A percentile compares a stretch with the other conserved stretches of the same genome.
These are phyloP conservation scores for Dione vanillae DNA, from an alignment of 2,888 invertebrate species.

Conservation along the genomic window DNA sequence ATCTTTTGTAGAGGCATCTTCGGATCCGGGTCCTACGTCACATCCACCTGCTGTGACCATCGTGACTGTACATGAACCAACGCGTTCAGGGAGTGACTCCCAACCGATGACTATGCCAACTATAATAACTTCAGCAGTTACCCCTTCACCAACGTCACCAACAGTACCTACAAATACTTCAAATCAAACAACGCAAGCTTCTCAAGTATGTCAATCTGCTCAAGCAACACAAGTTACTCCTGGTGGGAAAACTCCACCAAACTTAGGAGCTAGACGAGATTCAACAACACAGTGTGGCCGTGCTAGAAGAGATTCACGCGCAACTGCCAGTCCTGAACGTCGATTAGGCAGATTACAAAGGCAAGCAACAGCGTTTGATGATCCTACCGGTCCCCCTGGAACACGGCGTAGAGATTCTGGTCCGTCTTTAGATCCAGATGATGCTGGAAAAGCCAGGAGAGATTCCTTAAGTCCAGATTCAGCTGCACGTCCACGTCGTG, in stretches of 20 bases:
- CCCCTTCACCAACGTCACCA: conserved; percentile 92
- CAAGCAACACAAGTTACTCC: conserved; percentile 63
- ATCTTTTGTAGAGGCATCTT: conserved; percentile 84
- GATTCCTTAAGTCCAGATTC: conserved; percentile 96
- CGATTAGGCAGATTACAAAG: conserved; percentile 89
- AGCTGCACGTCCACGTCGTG: conserved; percentile 90
- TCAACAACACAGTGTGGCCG: conserved; percentile 93
- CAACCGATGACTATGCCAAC: conserved; percentile 88
- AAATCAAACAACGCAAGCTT: conserved; percentile 62
- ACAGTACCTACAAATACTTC: conserved; percentile 72
- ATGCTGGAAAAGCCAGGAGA: conserved; percentile 90
- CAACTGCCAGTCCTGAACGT: conserved; percentile 87
- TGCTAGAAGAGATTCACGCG: conserved; percentile 87
- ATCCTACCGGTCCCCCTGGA: conserved; percentile 89
- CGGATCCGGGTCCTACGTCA: conserved; percentile 86
- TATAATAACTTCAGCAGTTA: conserved; percentile 92
- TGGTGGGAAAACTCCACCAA: conserved; percentile 72
- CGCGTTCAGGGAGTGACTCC: conserved; percentile 85
- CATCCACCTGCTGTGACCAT: conserved; percentile 77
- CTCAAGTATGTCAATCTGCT: conserved; percentile 54
- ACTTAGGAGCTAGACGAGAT: conserved; percentile 87
- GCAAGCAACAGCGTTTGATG: conserved; percentile 95
- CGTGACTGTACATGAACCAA: conserved; percentile 76
- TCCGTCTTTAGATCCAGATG: conserved; percentile 93
- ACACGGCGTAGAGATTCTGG: conserved; percentile 90